phyloP scores from a whole-genome alignment of 1,140 invertebrate genomes.

The Aphidius ervi region DNA sequence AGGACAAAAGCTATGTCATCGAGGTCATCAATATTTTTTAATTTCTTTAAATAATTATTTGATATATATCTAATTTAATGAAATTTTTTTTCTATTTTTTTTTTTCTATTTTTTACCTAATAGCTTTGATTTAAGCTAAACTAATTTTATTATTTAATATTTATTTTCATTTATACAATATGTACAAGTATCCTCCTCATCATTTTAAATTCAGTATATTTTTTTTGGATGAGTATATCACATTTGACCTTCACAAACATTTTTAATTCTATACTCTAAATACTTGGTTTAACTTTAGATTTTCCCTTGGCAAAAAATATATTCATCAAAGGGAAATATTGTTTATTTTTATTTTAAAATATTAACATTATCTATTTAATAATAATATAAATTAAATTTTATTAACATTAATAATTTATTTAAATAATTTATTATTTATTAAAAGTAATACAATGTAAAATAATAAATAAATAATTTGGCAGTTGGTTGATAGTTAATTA shows the following conservation, averaged over 20 bases:
- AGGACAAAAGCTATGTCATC: slow-evolving; percentile 21
- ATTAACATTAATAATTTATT: no score
- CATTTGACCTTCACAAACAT: slow-evolving; percentile 44
- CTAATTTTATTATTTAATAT: no score
- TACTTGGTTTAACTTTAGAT: slow-evolving; percentile 44
- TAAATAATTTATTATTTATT: slow-evolving; percentile 15
- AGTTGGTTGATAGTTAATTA: neutral
- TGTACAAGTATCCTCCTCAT: no score
- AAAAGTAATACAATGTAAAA: no score
- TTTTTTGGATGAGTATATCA: slow-evolving; percentile 29
- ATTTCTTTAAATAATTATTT: slow-evolving; percentile 13
- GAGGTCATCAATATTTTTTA: slow-evolving; percentile 37
- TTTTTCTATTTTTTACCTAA: no score
- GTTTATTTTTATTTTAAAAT: slow-evolving; percentile 17
- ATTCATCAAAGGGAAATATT: slow-evolving; percentile 11
- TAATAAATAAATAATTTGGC: no score
- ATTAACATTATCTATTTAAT: no score
- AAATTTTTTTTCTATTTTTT: no score
- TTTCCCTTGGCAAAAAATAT: slow-evolving; percentile 40
- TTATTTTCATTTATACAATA: no score
- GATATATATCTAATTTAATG: neutral
- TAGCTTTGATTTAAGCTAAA: no score
- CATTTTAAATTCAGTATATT: no score
- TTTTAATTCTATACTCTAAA: slow-evolving; percentile 46
- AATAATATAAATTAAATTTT: no score